Evolutionary conservation across 2,888 invertebrate genomes (phyloP).

Genomic region (Prosopocoilus inquinatus): DNA sequence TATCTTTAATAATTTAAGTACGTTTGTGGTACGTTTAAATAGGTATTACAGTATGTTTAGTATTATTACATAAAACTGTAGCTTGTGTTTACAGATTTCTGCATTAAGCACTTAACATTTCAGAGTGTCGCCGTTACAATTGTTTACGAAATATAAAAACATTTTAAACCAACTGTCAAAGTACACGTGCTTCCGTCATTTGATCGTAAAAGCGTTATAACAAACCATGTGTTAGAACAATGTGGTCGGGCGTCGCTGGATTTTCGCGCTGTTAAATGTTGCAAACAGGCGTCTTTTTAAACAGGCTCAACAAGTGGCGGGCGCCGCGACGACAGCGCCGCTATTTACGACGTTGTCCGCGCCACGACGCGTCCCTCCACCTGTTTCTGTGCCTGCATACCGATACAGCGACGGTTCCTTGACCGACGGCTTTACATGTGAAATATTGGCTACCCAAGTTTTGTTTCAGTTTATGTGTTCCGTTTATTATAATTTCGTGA

Average conservation of each 20-base stretch:
- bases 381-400: constrained; percentile 42
- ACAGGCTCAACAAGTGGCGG: constrained; percentile 41
- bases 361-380: constrained; percentile 50
- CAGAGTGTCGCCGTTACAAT: constrained; percentile 12
- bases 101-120: not conserved
- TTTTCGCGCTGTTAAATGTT: constrained; percentile 1
- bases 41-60: too few relatives aligned
- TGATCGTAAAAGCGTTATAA: constrained; percentile 14
- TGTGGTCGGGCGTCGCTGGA: not conserved
- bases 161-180: constrained; percentile 20
- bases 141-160: constrained; percentile 15
- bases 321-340: constrained; percentile 53
- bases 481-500: constrained; percentile 25
- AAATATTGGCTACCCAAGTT: constrained; percentile 14
- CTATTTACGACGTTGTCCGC: constrained; percentile 52
- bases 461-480: constrained; percentile 19
- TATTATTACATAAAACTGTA: not conserved
- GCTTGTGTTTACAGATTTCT: not conserved
- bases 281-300: constrained; percentile 29
- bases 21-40: too few relatives aligned
- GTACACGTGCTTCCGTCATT: constrained; percentile 18
- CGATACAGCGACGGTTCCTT: constrained; percentile 35
- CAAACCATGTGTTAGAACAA: not conserved
- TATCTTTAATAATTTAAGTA: too few relatives aligned
- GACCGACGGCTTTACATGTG: constrained; percentile 26